phyloP scores from a whole-genome alignment of 1,140 invertebrate genomes.

The Macrocentrus cingulum region DNA sequence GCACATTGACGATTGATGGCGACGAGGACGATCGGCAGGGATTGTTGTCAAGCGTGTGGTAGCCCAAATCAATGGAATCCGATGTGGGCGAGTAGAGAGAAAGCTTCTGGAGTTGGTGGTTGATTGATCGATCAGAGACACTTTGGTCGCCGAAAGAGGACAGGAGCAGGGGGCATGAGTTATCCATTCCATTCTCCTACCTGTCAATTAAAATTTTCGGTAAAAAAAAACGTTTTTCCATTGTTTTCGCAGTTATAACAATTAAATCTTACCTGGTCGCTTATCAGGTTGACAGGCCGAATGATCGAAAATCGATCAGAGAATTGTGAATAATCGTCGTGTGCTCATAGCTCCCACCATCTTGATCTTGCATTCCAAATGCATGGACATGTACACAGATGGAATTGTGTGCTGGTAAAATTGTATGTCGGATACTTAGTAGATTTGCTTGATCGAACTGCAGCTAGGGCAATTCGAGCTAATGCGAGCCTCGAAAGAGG shows the following conservation, averaged over 20 bases:
- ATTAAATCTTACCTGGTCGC: constrained; percentile 33
- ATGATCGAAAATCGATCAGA: constrained; percentile 39
- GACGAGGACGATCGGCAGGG: constrained; percentile 42
- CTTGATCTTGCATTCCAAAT: constrained; percentile 47
- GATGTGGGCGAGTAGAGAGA: constrained; percentile 41
- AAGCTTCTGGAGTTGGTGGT: constrained; percentile 41
- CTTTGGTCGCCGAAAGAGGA: constrained; percentile 41
- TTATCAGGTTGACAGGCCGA: constrained; percentile 30
- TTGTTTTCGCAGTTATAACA: background rate
- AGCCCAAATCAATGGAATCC: constrained; percentile 50
- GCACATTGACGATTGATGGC: constrained; percentile 30
- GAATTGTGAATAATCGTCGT: constrained; percentile 38
- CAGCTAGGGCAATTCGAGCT: background rate
- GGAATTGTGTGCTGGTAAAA: too few species aligned
- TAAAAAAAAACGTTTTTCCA: constrained; percentile 12
- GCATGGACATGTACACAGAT: constrained; percentile 38
- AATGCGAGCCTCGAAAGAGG: background rate
- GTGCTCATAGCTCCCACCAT: constrained; percentile 42
- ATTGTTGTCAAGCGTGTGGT: constrained; percentile 53
- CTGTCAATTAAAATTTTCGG: constrained; percentile 30
- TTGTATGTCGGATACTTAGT: too few species aligned
- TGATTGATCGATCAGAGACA: constrained; percentile 34
- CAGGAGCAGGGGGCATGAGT: constrained; percentile 44
- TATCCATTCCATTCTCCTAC: constrained; percentile 55
- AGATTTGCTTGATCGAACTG: background rate